Conservation (phyloP, 2,113 vertebrate species). For the Carettochelys insculpta region DNA sequence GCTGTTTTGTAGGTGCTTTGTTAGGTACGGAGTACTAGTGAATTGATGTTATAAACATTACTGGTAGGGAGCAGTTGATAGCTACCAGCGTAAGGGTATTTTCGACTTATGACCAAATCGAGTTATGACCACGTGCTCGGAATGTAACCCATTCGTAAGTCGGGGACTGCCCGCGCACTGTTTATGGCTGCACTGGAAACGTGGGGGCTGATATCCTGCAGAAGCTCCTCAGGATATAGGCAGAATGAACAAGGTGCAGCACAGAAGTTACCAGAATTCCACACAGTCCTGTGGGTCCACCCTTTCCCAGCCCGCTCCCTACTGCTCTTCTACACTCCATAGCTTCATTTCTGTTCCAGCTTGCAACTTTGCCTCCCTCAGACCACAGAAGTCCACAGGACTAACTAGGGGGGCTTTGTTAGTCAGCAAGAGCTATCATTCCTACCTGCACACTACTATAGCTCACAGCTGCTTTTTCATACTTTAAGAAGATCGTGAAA, state of each 20-base stretch:
- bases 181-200: neutral
- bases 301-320: neutral
- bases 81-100: too few relatives aligned
- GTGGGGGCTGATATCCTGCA: neutral
- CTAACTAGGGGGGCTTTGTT: neutral
- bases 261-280: neutral
- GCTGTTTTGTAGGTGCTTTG: too few relatives aligned
- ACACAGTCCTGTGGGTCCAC: accelerated
- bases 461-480: neutral
- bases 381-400: neutral
- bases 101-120: too few relatives aligned
- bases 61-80: too few relatives aligned
- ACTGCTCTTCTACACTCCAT: neutral
- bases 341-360: neutral
- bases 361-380: neutral
- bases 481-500: neutral
- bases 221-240: accelerated
- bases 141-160: too few relatives aligned
- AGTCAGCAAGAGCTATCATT: neutral
- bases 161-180: too few relatives aligned
- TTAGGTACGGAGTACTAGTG: too few relatives aligned
- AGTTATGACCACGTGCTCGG: too few relatives aligned
- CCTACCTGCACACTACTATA: neutral
- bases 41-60: too few relatives aligned
- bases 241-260: neutral